These are phyloP conservation scores for Dasypolia templi DNA, from an alignment of 2,888 invertebrate genomes.

Conservation along the genomic window DNA sequence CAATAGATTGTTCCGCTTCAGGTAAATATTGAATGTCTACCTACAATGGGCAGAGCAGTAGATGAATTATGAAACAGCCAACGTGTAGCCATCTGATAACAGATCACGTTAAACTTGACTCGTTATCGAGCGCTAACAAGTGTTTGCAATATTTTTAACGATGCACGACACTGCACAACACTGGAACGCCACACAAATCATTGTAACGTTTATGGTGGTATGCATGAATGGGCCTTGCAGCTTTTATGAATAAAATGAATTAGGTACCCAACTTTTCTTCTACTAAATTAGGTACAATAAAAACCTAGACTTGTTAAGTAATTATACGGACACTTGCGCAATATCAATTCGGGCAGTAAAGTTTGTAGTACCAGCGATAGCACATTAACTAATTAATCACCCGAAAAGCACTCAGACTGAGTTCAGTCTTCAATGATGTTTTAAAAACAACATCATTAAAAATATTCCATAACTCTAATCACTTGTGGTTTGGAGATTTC, in stretches of 20 bases:
- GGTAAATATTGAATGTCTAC: constrained; percentile 19
- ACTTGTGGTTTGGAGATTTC: constrained; percentile 32
- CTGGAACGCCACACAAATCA: constrained; percentile 16
- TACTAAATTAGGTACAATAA: neutral
- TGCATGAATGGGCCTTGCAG: constrained; percentile 15
- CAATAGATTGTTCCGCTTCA: constrained; percentile 16
- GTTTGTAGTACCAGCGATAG: constrained; percentile 16
- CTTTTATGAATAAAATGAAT: neutral
- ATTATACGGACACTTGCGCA: constrained; percentile 15
- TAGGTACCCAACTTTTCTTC: neutral
- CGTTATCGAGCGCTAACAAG: constrained; percentile 63
- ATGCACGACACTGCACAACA: constrained; percentile 36
- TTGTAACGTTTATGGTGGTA: constrained; percentile 27
- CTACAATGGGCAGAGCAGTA: constrained; percentile 17
- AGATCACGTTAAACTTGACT: constrained; percentile 59
- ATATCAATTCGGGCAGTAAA: constrained; percentile 19
- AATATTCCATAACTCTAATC: constrained; percentile 23
- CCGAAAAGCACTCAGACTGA: constrained; percentile 2
- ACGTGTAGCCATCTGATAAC: constrained; percentile 60
- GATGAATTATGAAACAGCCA: constrained; percentile 51
- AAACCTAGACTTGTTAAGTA: constrained; percentile 1
- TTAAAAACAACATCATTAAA: constrained; percentile 13
- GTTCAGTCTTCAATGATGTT: constrained; percentile 20
- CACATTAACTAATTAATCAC: constrained; percentile 12
- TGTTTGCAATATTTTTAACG: constrained; percentile 65